These are phyloP conservation scores for Salminus brasiliensis DNA, from an alignment of 2,113 vertebrate genomes.

Conservation along the genomic window DNA sequence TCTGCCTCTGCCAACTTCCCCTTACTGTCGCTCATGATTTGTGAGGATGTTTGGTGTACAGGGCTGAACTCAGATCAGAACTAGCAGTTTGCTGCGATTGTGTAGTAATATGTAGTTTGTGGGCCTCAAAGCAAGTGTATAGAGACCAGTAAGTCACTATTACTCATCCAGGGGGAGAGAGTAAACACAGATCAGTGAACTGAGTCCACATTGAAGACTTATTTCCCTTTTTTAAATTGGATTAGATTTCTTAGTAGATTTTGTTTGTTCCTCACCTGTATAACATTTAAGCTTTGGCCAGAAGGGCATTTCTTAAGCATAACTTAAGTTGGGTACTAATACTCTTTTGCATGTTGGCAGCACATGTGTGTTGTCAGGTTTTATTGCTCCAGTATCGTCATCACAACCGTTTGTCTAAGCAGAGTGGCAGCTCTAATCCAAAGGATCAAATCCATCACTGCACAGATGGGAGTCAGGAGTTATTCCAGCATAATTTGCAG, in stretches of 20 bases:
- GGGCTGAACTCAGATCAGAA: background rate
- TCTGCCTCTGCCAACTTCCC: background rate
- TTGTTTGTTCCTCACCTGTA: background rate
- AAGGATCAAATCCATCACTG: background rate
- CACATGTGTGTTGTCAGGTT: too few relatives aligned
- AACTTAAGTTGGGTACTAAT: background rate
- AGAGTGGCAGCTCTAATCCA: background rate
- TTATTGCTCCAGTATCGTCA: conserved; percentile 19
- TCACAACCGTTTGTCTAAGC: conserved; percentile 17
- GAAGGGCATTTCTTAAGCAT: background rate
- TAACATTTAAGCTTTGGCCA: background rate
- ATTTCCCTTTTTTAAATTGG: background rate
- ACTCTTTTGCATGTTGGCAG: conserved; percentile 2
- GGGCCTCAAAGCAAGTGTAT: background rate
- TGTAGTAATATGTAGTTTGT: background rate
- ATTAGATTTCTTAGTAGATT: background rate
- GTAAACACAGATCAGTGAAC: background rate
- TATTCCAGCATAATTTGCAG: conserved; percentile 27
- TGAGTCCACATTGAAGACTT: background rate
- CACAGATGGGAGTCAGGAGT: conserved; percentile 22
- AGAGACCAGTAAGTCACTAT: conserved; percentile 1
- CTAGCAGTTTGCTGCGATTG: background rate
- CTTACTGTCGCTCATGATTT: background rate
- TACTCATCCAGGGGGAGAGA: background rate
- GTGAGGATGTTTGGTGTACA: background rate